Evolutionary conservation across 2,888 invertebrate genomes (phyloP).

Genomic region (Tenthredo amoena): DNA sequence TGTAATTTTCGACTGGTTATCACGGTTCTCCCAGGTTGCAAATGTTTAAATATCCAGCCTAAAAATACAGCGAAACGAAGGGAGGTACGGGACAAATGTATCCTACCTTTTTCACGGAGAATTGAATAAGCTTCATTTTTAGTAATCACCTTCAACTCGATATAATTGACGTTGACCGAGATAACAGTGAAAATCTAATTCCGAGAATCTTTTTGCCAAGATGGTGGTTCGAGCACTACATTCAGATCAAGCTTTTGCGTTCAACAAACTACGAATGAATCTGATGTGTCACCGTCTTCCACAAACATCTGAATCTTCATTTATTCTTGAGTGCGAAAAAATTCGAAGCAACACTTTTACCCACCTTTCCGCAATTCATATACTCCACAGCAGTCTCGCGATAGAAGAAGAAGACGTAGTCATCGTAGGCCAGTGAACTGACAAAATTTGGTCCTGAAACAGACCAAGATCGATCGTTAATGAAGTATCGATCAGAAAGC

Average conservation of each 20-base stretch:
- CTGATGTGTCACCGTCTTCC: not conserved
- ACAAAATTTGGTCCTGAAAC: slow-evolving; percentile 92
- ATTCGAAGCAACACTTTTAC: not conserved
- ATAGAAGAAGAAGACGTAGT: slow-evolving; percentile 95
- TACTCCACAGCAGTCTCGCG: slow-evolving; percentile 95
- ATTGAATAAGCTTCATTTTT: not conserved
- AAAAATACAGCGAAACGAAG: not conserved
- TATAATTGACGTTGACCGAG: not conserved
- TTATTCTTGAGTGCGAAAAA: not conserved
- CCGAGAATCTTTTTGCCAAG: not conserved
- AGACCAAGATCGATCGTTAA: slow-evolving; percentile 54
- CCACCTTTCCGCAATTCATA: slow-evolving; percentile 94
- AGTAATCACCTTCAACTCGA: not conserved
- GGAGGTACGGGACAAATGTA: not conserved
- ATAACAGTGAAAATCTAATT: not conserved
- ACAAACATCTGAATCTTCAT: not conserved
- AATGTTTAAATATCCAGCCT: not conserved
- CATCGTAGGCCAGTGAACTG: slow-evolving; percentile 91
- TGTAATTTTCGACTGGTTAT: not conserved
- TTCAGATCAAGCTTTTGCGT: no score
- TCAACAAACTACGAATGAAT: not conserved
- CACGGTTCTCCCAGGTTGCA: not conserved
- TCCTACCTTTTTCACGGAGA: not conserved
- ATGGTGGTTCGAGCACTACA: no score
- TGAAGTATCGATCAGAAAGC: not conserved